Conservation (phyloP, 1,140 invertebrate species). For the Temnothorax longispinosus region DNA sequence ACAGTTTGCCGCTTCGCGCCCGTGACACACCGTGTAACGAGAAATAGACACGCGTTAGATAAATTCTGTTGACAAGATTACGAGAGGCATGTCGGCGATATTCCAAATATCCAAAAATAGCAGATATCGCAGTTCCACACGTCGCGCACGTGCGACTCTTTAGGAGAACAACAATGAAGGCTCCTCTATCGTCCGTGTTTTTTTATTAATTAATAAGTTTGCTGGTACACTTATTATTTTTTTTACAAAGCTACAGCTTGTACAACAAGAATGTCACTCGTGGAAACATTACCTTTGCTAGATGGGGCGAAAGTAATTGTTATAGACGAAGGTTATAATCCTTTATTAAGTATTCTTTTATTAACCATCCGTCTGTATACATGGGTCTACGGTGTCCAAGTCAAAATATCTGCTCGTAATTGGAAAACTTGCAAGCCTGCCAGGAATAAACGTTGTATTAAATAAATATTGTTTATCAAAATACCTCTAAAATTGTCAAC, state of each 20-base stretch:
- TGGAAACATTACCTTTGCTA: constrained; percentile 69
- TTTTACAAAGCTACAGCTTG: not conserved
- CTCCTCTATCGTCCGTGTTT: not conserved
- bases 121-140: not conserved
- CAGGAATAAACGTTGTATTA: too few species aligned
- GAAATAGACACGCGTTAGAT: not conserved
- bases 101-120: not conserved
- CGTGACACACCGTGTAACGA: not conserved
- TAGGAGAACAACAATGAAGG: not conserved
- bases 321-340: constrained; percentile 76
- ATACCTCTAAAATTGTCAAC: too few species aligned
- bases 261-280: not conserved
- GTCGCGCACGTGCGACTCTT: not conserved
- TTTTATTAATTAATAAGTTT: not conserved
- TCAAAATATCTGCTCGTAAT: too few species aligned
- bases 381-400: too few species aligned
- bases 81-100: too few species aligned
- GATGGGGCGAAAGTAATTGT: constrained; percentile 76
- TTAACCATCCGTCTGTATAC: too few species aligned
- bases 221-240: not conserved
- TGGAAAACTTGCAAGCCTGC: too few species aligned
- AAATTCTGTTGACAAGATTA: not conserved
- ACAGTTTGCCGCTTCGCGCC: not conserved
- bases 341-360: not conserved
- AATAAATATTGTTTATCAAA: too few species aligned